Evolutionary conservation across 2,888 invertebrate species (phyloP), one percentile per base, ranked within the genome.

Genomic region (Cheilosia urbana): DNA sequence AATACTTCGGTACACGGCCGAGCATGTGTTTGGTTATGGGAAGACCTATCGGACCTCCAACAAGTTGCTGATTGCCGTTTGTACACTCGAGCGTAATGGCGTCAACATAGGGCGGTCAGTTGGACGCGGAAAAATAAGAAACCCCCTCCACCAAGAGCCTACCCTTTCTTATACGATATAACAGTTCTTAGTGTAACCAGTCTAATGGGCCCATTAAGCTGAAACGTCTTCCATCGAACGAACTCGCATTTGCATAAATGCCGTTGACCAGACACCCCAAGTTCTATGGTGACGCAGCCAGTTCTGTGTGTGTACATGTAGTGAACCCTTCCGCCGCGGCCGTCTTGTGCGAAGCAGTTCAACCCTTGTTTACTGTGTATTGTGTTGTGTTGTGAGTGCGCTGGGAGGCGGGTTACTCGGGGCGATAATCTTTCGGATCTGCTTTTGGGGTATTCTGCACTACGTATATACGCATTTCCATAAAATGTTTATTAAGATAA

Each of bases 401-500:
- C 53, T 30, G 9, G 45, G 58, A 69, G 75, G 85, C 76, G 76
- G 66, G 85, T 85, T 85, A 71, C 76, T 85, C 58, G 85, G 85
- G 85, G 85, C 80, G 85, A 85, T 85, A 85, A 85, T 85, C 85
- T 80, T 76, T 76, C n/a, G 62, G 68, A 85, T 84, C 80, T 80
- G 85, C 62, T 71, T 47, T 80, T 51, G 69, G 55, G 69, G 72
- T 65, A 68, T 77, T 40, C 51, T 51, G 47, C 21, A 15, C 45
- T 27, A 17, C 63, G 58, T 42, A 53, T 0, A 27, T 60, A 87
- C 85, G 87, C 87, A 88, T 89, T 88, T 88, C 88, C 90, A 90
- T 90, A 90, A 90, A 90, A 90, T 90, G 88, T 89, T 90, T 89
- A 90, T 90, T 90, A 89, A 90, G 89, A 90, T 89, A 89, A 89